These are phyloP conservation scores for Hirundo rustica DNA, from an alignment of 2,797 vertebrate genomes.

Conservation along the genomic window DNA sequence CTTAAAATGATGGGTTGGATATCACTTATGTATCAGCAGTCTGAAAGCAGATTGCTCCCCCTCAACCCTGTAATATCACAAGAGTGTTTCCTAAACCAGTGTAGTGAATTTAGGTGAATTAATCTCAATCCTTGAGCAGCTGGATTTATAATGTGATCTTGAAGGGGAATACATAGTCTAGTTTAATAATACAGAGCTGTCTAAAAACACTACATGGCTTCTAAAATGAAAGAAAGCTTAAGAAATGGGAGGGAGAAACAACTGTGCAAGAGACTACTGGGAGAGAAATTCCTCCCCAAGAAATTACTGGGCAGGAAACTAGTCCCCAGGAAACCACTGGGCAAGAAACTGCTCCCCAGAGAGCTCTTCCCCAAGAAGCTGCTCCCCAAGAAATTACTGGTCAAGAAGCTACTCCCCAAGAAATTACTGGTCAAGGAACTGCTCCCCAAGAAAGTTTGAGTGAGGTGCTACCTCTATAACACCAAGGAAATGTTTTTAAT, in stretches of 20 bases:
- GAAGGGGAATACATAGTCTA: background rate
- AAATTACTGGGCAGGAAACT: too few species aligned
- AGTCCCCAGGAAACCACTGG: too few species aligned
- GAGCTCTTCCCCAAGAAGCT: too few species aligned
- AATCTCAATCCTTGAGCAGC: background rate
- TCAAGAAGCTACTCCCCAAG: too few species aligned
- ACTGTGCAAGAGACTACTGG: too few species aligned
- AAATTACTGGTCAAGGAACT: too few species aligned
- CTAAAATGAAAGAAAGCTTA: too few species aligned
- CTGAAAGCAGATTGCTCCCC: background rate
- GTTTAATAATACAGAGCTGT: background rate
- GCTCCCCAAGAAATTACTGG: too few species aligned
- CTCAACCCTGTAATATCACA: background rate
- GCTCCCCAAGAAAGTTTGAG: too few species aligned
- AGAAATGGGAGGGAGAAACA: too few species aligned
- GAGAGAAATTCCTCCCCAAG: too few species aligned
- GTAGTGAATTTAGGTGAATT: background rate
- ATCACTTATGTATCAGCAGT: background rate
- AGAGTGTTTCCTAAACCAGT: background rate
- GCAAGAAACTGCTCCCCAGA: too few species aligned
- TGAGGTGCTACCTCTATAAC: background rate
- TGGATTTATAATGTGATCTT: background rate
- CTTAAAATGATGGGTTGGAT: background rate
- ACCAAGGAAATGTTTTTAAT: background rate
- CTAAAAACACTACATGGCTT: background rate